Base-by-base conservation (phyloP, 2,888 invertebrate genomes). In the Linyphia triangularis region DNA sequence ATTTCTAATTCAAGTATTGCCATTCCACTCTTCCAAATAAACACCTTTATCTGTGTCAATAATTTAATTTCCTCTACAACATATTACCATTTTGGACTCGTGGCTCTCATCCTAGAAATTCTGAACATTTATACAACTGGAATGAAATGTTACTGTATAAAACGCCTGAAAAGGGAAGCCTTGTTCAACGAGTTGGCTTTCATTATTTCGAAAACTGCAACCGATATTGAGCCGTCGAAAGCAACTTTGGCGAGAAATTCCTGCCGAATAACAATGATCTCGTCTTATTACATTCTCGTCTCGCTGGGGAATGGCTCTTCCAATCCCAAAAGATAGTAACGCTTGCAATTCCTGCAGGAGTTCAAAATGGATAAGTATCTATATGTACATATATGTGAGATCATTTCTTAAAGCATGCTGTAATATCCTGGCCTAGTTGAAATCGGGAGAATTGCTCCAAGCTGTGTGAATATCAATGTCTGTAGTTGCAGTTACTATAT, bases 231-330 rank as follows among this genome's bases (percentile, higher is more conserved):
- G n/a, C 51, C 13, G 51, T 13, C 51, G 16, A 51, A 51, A 51
- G n/a, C 51, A n/a, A 51, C 51, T 51, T 51, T 16, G 30, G 59
- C 9, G 73, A 19, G 40, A 63, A 65, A 40, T 28, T 78, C 65
- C 43, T 13, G 2, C n/a, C 63, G 78, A 78, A 78, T 75, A 59
- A 78, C 65, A 65, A 78, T 65, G 65, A 78, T 63, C 40, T 65
- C 19, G 43, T n/a, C 78, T 78, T 37, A 78, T 78, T 78, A 65
- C 65, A 78, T 65, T n/a, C 78, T 40, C 24, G 65, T 43, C 78
- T 78, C 78, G 37, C 26, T 40, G 63, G 63, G 37, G n/a, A 51
- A 51, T 51, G 33, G 33, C 63, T 26, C 19, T 33, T 9, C 4
- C 67, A n/a, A 10, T 37, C 16, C 37, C 16, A 43, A 43, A 72